Base-by-base conservation (phyloP, 2,888 invertebrate species). In the Esperia sulphurella region DNA sequence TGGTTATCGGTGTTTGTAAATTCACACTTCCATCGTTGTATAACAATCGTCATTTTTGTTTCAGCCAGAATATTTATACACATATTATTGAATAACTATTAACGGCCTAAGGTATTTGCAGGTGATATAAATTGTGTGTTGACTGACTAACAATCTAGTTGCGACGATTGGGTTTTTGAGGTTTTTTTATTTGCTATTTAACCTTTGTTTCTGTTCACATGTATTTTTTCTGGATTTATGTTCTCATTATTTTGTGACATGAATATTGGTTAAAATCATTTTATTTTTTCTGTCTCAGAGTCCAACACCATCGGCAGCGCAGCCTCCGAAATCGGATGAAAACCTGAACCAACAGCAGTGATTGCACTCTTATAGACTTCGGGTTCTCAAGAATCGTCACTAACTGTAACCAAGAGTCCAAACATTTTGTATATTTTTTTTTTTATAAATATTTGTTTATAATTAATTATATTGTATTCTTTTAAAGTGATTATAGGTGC, bases 271-370 rank as follows among this genome's bases (percentile, higher is more conserved):
- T 21, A 39, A 14, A 14, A 14, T 14, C 14, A 14, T 46, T 21
- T 21, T 3, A 21, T 55, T 68, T 62, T 73, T 68, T 79, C 81
- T 84, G 59, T 61, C 64, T 53, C 91, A 94, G 94, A 94, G 93
- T 88, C 94, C 94, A 70, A 86, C 92, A 75, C 94, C 93, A 74
- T 90, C 90, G 65, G 79, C 81, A 67, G 80, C 83, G 76, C 91
- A 88, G 76, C 86, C 85, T 71, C 92, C 92, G 74, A 92, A 92
- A 69, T 91, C 94, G 65, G 94, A 94, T 77, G 94, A 93, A 79
- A 94, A 94, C 89, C 91, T 94, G 86, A 94, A 94, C 86, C 92
- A 93, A 72, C 92, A 93, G 72, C 91, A 92, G 75, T 91, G 29
- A 35, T 12, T 29, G 91, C 54, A 57, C 52, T 50, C 54, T 58